Conservation (phyloP, 2,888 invertebrate species). For the Seladonia tumulorum region DNA sequence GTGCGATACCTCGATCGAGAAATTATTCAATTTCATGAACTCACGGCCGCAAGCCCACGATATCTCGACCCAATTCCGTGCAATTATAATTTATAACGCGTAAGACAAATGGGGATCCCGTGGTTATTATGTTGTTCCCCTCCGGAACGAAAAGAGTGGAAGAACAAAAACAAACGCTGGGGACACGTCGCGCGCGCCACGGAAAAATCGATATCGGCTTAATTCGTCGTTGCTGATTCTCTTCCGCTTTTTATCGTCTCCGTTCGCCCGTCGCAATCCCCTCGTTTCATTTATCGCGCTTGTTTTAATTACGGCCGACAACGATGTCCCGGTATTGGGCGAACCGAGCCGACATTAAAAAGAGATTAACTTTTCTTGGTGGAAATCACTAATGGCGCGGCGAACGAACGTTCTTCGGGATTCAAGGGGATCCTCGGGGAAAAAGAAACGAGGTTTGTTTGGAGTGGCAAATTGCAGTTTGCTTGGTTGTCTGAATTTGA, state of each 20-base stretch:
- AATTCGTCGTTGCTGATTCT: slow-evolving; percentile 49
- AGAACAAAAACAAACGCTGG: not conserved
- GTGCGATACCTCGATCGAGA: slow-evolving; percentile 37
- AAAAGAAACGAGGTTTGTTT: not conserved
- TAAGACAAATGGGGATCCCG: slow-evolving; percentile 41
- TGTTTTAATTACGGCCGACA: slow-evolving; percentile 40
- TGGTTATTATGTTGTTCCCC: slow-evolving; percentile 36
- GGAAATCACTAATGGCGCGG: not conserved
- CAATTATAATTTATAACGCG: slow-evolving; percentile 53
- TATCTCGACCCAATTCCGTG: slow-evolving; percentile 40
- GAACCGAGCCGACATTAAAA: not conserved
- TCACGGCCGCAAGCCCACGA: slow-evolving; percentile 24
- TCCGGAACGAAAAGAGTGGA: slow-evolving; percentile 18
- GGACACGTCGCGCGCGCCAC: not conserved
- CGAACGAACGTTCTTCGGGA: not conserved
- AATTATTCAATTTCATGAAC: slow-evolving; percentile 61
- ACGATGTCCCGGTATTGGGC: not conserved
- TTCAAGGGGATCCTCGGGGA: not conserved
- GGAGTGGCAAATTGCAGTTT: slow-evolving; percentile 8
- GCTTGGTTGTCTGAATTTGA: slow-evolving; percentile 6
- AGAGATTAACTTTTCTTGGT: slow-evolving; percentile 12
- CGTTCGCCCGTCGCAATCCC: slow-evolving; percentile 1
- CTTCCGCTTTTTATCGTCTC: slow-evolving; percentile 35
- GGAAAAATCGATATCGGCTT: slow-evolving; percentile 41
- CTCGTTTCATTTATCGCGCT: slow-evolving; percentile 38